A percentile compares a stretch with the other conserved stretches of the same genome.
Evolutionary conservation across 2,113 vertebrate genomes (phyloP).

Genomic region (Budorcas taxicolor): DNA sequence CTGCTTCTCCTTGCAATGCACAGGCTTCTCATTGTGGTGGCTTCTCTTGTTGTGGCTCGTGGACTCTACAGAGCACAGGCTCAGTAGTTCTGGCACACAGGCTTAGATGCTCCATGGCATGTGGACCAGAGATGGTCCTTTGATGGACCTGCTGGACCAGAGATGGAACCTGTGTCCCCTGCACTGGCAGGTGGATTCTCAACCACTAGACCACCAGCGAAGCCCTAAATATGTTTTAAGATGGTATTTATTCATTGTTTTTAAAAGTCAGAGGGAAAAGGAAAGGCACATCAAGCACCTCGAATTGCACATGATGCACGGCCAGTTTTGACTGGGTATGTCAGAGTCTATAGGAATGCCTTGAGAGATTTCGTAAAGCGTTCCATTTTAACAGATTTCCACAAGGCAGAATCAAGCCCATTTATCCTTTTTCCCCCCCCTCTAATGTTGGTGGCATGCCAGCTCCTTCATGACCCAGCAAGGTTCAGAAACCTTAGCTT

Average conservation of each 20-base stretch:
- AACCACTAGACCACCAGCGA: not conserved
- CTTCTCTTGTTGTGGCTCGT: not conserved
- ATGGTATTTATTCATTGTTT: not conserved
- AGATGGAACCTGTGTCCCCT: not conserved
- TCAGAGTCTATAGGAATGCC: not conserved
- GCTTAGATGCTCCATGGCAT: not conserved
- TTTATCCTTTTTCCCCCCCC: accelerated
- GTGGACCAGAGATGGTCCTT: not conserved
- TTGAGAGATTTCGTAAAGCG: not conserved
- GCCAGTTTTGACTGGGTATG: not conserved
- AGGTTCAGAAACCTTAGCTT: not conserved
- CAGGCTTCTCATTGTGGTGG: not conserved
- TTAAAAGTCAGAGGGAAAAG: not conserved
- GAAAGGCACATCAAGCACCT: not conserved
- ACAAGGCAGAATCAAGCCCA: not conserved
- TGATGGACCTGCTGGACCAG: not conserved
- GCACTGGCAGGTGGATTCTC: not conserved
- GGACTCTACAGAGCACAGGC: not conserved
- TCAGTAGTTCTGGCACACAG: not conserved
- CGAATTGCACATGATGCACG: not conserved
- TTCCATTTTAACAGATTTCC: not conserved
- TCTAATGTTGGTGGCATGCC: not conserved
- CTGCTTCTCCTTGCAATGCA: not conserved
- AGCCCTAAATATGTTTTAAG: not conserved
- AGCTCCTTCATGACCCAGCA: not conserved